Base-by-base conservation (phyloP, 2,888 invertebrate genomes). In the Uloborus plumipes region DNA sequence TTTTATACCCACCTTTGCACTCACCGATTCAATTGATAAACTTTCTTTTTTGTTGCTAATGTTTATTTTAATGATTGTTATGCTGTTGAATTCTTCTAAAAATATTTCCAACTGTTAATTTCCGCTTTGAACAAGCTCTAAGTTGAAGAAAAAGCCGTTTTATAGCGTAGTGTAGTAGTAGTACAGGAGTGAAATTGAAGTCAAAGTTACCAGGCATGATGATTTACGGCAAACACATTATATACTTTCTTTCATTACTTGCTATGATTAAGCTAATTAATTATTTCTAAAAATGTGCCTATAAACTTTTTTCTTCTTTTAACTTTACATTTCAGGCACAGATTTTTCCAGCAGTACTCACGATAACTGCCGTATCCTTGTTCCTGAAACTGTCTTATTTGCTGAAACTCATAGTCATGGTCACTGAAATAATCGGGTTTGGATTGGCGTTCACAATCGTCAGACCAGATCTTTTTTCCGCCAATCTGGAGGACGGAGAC, bases 301-400 rank as follows among this genome's bases (percentile, higher is more conserved):
- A 2, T 15, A 53, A 53, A 53, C n/a, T 7, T 55, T 39, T 39
- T 6, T 59, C 1, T 20, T n/a, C 13, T 53, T 16, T 31, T 51
- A 11, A 2, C 53, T 18, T 65, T n/a, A 53, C 4, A 49, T 31
- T 62, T 9, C 62, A 84, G 85, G 73, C 73, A 0, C 85, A 85
- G 47, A 64, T 79, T 15, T 85, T 85, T 16, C 94, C 95, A 86
- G 94, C 95, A 50, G 93, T 94, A 58, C 90, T 97, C 84, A 93
- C 94, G 0, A 89, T 97, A 73, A 92, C 95, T 0, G 92, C 93
- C 0, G 94, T 95, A 86, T 96, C 95, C 64, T 94, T 95, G 31
- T 97, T 96, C 89, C 91, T 97, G 13, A 92, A 94, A 81, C 93
- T 94, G 58, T 95, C 94, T 47, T 96, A 95, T 88, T 91, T 96